Percentiles rank a stretch among this genome's conserved stretches.
phyloP scores from a whole-genome alignment of 1,140 invertebrate genomes.

The Bombus affinis region DNA sequence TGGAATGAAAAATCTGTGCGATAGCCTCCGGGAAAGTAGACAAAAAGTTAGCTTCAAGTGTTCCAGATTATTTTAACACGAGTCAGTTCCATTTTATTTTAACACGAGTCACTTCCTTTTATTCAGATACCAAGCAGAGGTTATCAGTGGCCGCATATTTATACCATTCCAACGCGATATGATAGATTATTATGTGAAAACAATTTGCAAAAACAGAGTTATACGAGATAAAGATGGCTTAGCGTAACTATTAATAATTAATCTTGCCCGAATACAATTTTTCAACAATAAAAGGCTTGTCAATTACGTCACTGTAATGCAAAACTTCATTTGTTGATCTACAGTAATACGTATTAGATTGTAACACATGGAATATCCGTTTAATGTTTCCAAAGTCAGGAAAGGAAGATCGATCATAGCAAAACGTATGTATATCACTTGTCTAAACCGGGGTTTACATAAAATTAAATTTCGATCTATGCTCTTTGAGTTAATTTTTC shows the following conservation, averaged over 20 bases:
- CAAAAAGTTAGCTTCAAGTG: background rate
- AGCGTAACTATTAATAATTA: background rate
- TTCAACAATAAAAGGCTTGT: background rate
- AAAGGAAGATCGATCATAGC: no score
- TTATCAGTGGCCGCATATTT: conserved; percentile 26
- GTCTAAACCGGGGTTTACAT: background rate
- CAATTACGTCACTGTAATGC: background rate
- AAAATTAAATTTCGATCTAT: background rate
- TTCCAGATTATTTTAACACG: background rate
- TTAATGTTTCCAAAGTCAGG: background rate
- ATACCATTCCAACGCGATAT: background rate
- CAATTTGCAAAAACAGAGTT: conserved; percentile 8
- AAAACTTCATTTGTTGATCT: background rate
- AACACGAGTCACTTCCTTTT: background rate
- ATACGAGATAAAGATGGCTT: background rate
- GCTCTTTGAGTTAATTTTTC: background rate
- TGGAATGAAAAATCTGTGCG: background rate
- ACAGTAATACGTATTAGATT: background rate
- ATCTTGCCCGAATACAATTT: background rate
- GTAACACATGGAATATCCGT: background rate
- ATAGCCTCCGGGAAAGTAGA: background rate
- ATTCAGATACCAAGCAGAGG: background rate
- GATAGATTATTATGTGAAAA: conserved; percentile 9
- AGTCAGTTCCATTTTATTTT: background rate
- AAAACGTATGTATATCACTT: no score